Percentiles rank a stretch among this genome's conserved stretches.
These are phyloP conservation scores for Malacoraja senta DNA, from an alignment of 2,797 vertebrate genomes.

Conservation along the genomic window DNA sequence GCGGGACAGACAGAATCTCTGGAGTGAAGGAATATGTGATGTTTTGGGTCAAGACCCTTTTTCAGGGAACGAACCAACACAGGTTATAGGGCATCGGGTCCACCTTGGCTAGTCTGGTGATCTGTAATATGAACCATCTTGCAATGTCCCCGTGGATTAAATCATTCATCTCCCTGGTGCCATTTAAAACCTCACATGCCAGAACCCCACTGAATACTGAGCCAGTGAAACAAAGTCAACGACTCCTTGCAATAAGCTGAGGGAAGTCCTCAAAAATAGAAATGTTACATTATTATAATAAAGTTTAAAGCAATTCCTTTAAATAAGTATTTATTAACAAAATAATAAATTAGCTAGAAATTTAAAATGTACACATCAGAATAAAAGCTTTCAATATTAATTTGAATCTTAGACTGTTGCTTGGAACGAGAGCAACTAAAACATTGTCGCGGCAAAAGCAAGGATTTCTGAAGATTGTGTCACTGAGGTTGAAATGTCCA, in stretches of 20 bases:
- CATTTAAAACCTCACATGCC: too few relatives aligned
- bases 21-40: too few relatives aligned
- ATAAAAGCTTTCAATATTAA: neutral
- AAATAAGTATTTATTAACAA: conserved; percentile 19
- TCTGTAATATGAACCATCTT: too few relatives aligned
- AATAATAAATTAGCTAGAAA: conserved; percentile 14
- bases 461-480: neutral
- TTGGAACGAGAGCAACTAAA: neutral
- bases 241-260: neutral
- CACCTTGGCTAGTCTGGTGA: too few relatives aligned
- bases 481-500: neutral
- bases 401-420: neutral
- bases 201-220: neutral
- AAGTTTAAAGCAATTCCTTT: neutral
- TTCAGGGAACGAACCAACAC: too few relatives aligned
- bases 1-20: too few relatives aligned
- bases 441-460: neutral
- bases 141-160: too few relatives aligned
- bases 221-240: neutral
- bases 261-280: neutral
- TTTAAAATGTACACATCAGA: neutral
- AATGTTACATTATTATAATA: neutral
- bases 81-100: too few relatives aligned
- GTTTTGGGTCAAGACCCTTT: too few relatives aligned
- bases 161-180: too few relatives aligned